Base-by-base conservation (phyloP, 2,113 vertebrate species). In the Aegypius monachus region DNA sequence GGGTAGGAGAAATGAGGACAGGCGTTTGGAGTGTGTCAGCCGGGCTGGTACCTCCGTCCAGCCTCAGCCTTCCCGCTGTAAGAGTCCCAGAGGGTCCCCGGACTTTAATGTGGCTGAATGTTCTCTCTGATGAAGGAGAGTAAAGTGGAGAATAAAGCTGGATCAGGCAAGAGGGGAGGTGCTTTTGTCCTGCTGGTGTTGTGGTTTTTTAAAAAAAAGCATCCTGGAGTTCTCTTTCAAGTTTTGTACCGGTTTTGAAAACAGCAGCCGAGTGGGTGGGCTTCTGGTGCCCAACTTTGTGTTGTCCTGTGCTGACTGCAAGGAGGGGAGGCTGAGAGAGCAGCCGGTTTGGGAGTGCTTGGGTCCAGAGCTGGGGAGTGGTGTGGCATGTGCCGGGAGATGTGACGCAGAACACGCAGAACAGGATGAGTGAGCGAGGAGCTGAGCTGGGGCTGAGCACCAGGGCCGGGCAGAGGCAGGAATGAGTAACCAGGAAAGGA, bases 281-380 rank as follows among this genome's bases (percentile, higher is more conserved):
- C 3, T 20, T 2, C 2, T 1, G 3, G 45, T 56, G 40, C 22
- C 20, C 66, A 52, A 26, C 50, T 52, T 52, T 27, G 50, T 27
- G 50, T 16, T 52, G 50, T 16, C 18, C 81, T 36, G 55, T 8
- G 68, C 63, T 2, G 71, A 0, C 6, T 12, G n/a, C 63, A 5
- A 7, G 52, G 29, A 70, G 58, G 40, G 74, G 62, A 90, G 38
- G 26, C 34, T 27, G 80, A 15, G 63, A 1, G 19, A 8, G 61
- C 22, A 23, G 32, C 0, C 0, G 1, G 6, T 5, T 36, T 4
- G 42, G 84, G 45, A 1, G 27, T 7, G 47, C n/a, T 21, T 2
- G 25, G 19, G 67, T 7, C 27, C 2, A 1, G 45, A 36, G 81
- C 66, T 20, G 86, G 93, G 81, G 85, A 72, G 88, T 4, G 71